A percentile compares a stretch with the other conserved stretches of the same genome.
These are phyloP conservation scores for Lagodon rhomboides DNA, from an alignment of 2,797 vertebrate genomes.

Conservation along the genomic window DNA sequence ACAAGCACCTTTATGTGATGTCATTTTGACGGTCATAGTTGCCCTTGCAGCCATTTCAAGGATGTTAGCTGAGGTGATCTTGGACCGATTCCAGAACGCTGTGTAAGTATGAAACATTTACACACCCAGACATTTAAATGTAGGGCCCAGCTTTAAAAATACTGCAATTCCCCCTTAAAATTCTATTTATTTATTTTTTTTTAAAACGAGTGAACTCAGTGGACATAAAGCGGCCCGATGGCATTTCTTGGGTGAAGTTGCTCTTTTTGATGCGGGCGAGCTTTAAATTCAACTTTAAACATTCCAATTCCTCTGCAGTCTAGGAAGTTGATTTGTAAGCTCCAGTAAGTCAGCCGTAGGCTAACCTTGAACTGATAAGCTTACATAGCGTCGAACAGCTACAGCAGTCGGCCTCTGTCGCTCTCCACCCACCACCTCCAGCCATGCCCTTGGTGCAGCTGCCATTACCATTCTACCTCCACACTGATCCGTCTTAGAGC, in stretches of 20 bases:
- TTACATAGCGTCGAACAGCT: conserved; percentile 12
- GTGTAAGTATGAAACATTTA: too few species aligned
- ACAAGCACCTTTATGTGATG: too few species aligned
- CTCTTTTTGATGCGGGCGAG: not conserved
- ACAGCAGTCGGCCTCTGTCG: conserved; percentile 27
- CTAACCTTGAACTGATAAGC: conserved; percentile 28
- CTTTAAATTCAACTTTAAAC: conserved; percentile 18
- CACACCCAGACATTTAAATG: too few species aligned
- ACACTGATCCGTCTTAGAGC: conserved; percentile 42
- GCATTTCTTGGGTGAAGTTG: not conserved
- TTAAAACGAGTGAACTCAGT: not conserved
- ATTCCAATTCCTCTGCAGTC: not conserved
- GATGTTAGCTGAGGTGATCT: too few species aligned
- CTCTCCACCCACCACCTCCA: conserved; percentile 49
- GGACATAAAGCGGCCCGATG: not conserved
- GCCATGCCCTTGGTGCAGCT: conserved; percentile 52
- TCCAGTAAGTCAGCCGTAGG: conserved; percentile 23
- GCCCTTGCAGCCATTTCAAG: too few species aligned
- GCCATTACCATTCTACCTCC: conserved; percentile 51
- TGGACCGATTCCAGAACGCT: too few species aligned
- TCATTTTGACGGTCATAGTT: too few species aligned
- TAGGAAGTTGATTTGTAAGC: conserved; percentile 18
- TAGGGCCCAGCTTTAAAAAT: too few species aligned
- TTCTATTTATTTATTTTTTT: too few species aligned
- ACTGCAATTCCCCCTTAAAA: too few species aligned